Percentiles rank a stretch among this genome's conserved stretches.
These are phyloP conservation scores for Ophion slaviceki DNA, from an alignment of 2,888 invertebrate species.

Conservation along the genomic window DNA sequence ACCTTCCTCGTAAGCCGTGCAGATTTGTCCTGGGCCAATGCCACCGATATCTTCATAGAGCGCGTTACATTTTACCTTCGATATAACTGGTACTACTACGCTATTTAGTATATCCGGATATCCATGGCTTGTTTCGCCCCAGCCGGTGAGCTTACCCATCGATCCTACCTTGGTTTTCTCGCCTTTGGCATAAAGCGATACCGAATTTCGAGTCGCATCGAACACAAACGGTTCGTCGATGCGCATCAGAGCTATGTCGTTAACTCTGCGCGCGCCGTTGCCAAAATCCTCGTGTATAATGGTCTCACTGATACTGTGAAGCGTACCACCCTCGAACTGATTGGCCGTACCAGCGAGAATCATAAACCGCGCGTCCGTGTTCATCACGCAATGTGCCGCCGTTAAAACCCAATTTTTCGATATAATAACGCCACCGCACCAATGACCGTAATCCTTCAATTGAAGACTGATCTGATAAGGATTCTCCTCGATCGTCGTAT, in stretches of 20 bases:
- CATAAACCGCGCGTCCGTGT: constrained; percentile 81
- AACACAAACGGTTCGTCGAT: constrained; percentile 83
- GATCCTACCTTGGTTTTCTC: constrained; percentile 68
- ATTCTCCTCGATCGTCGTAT: constrained; percentile 83
- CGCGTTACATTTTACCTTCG: constrained; percentile 83
- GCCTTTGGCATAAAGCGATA: constrained; percentile 82
- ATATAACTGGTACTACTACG: constrained; percentile 85
- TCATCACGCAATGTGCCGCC: constrained; percentile 85
- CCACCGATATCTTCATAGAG: constrained; percentile 51
- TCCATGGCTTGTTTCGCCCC: constrained; percentile 66
- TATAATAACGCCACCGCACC: constrained; percentile 86
- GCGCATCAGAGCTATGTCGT: constrained; percentile 85
- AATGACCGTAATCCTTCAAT: constrained; percentile 80
- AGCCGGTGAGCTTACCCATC: constrained; percentile 70
- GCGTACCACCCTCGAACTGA: constrained; percentile 37
- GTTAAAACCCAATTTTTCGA: constrained; percentile 84
- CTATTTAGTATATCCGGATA: constrained; percentile 80
- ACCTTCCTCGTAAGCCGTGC: constrained; percentile 86
- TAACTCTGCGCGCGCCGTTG: neutral
- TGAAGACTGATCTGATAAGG: constrained; percentile 83
- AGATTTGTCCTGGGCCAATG: constrained; percentile 83
- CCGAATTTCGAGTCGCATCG: constrained; percentile 82
- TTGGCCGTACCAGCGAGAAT: constrained; percentile 83
- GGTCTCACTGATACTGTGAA: constrained; percentile 50
- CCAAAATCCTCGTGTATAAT: constrained; percentile 50